These are phyloP conservation scores for Trididemnum nubilum DNA, from an alignment of 23 tunicate genomes.

Conservation along the genomic window DNA sequence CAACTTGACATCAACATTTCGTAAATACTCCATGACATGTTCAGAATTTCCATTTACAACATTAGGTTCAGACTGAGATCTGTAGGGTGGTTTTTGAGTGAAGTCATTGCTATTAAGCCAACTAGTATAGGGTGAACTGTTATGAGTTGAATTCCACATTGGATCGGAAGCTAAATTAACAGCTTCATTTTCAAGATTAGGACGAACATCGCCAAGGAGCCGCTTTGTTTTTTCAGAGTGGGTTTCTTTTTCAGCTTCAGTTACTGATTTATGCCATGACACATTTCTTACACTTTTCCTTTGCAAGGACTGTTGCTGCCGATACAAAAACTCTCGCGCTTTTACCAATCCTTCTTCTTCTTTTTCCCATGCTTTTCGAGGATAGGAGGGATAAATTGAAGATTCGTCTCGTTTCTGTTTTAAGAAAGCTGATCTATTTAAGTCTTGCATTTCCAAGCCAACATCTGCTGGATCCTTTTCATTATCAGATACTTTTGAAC, in stretches of 20 bases:
- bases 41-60: neutral
- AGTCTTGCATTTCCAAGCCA: slow-evolving; percentile 19
- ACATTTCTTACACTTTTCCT: slow-evolving; percentile 43
- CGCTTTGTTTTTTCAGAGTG: slow-evolving; percentile 20
- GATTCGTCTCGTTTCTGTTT: slow-evolving; percentile 2
- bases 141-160: neutral
- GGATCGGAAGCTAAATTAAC: slow-evolving; percentile 13
- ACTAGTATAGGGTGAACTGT: neutral
- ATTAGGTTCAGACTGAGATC: neutral
- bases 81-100: neutral
- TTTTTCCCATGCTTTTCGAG: slow-evolving; percentile 57
- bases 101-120: neutral
- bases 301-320: slow-evolving; percentile 54
- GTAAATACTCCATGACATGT: slow-evolving; percentile 70
- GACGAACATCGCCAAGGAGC: slow-evolving; percentile 40
- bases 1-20: slow-evolving; percentile 72
- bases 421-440: neutral
- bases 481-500: neutral
- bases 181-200: slow-evolving; percentile 47
- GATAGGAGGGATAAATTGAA: slow-evolving; percentile 20
- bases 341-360: slow-evolving; percentile 58
- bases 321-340: slow-evolving; percentile 76
- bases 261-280: slow-evolving; percentile 55
- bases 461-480: neutral
- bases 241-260: slow-evolving; percentile 40